Evolutionary conservation across 2,888 invertebrate species (phyloP), one percentile per base, ranked within the genome.

Genomic region (Himalopsyche japonica): DNA sequence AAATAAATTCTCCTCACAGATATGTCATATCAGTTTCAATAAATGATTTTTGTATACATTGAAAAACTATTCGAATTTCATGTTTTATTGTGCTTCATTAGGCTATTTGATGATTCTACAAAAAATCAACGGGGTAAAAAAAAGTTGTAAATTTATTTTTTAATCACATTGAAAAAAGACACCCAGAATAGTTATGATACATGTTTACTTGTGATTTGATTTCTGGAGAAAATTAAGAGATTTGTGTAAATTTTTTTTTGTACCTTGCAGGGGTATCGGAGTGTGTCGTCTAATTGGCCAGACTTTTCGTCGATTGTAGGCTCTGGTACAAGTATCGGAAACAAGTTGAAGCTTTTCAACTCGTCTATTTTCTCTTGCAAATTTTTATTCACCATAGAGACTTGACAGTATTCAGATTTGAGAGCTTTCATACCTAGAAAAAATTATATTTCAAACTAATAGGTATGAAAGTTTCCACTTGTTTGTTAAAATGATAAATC

Each of bases 381-480:
- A 87, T 95, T 95, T 57, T 91, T 91, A 84, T 95, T 94, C 15
- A 95, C 94, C 90, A 95, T 95, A 86, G 94, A 93, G 7, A 96
- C 92, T 89, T 96, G 96, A 18, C 93, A 92, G 78, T 95, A 94
- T 12, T 95, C 92, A 0, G 95, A 95, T 86, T 92, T 91, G 5
- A 96, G 89, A 32, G 93, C 93, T 87, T 94, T 93, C 87, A 91
- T 90, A 81, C 91, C 92, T 92, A 80, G 12, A 87, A 87, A 20
- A 64, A 34, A 24, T 5, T 82, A 47, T 81, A 78, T 32, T 80
- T 49, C 20, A 77, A 77, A 15, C 15, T n/a, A 8, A 77, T 32
- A 6, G 2, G 24, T 43, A 37, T 37, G 10, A 37, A 34, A 34
- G 34, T 34, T 5, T 34, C 34, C 34, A 10, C 37, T 8, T 37